phyloP scores from a whole-genome alignment of 2,113 vertebrate genomes.

The Daubentonia madagascariensis region DNA sequence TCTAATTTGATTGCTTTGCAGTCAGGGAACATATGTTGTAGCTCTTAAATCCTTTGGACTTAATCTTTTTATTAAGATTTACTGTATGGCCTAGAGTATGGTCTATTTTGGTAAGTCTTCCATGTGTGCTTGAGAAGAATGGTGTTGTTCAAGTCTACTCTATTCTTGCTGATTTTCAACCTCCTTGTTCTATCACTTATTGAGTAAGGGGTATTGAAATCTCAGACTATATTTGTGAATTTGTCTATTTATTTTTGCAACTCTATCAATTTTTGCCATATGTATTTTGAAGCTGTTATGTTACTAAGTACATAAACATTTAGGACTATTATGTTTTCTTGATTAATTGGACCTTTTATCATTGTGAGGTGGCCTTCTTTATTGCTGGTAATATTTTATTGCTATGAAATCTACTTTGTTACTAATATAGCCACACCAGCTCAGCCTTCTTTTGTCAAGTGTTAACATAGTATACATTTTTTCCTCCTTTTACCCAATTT shows the following conservation, averaged over 20 bases:
- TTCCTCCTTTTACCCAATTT: background rate
- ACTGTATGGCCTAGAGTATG: no score
- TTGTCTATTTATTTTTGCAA: background rate
- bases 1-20: constrained; percentile 1
- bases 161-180: no score
- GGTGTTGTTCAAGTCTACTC: no score
- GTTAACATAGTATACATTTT: background rate
- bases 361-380: no score
- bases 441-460: background rate
- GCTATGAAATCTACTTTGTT: background rate
- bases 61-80: no score
- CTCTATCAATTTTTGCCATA: background rate
- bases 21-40: background rate
- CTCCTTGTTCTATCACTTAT: no score
- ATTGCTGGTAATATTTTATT: background rate
- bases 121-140: no score
- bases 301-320: background rate
- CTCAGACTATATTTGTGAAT: background rate
- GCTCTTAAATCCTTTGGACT: background rate
- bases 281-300: background rate
- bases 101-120: no score
- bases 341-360: background rate
- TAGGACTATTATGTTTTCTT: background rate
- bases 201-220: background rate
- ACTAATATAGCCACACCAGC: background rate